These are phyloP conservation scores for Delphinapterus leucas DNA, from an alignment of 2,113 vertebrate species.

Conservation along the genomic window DNA sequence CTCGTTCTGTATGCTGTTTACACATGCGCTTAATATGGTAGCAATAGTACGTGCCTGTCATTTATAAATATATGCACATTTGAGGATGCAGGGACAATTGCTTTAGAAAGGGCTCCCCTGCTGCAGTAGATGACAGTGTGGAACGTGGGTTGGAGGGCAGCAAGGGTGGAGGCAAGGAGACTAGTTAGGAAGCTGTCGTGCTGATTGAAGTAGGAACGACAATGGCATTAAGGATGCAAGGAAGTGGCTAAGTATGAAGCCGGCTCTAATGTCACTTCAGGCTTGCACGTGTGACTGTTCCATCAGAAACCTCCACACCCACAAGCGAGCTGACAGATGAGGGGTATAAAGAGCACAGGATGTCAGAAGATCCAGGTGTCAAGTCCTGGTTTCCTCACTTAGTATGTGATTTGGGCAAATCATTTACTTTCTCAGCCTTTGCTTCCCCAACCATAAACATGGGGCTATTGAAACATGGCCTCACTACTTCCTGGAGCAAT, in stretches of 20 bases:
- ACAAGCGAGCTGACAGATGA: neutral
- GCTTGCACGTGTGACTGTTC: neutral
- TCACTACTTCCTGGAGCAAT: neutral
- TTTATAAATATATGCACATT: neutral
- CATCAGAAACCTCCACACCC: neutral
- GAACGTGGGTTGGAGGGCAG: no score
- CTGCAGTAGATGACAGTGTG: accelerated
- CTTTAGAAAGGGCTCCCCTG: accelerated
- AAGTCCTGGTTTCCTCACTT: neutral
- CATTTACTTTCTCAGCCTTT: neutral
- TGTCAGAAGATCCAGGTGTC: neutral
- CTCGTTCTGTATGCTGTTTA: neutral
- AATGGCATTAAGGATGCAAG: neutral
- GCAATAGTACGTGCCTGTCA: neutral
- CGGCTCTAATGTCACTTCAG: accelerated
- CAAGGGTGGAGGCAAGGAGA: neutral
- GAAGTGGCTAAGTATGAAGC: neutral
- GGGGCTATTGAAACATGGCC: neutral
- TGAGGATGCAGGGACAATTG: neutral
- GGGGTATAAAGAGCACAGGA: neutral
- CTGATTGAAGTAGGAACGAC: neutral
- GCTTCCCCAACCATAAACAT: neutral
- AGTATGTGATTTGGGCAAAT: neutral
- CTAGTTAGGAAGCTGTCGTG: neutral
- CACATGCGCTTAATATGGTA: neutral